These are phyloP conservation scores for Lynx canadensis DNA, from an alignment of 2,113 vertebrate species.

Conservation along the genomic window DNA sequence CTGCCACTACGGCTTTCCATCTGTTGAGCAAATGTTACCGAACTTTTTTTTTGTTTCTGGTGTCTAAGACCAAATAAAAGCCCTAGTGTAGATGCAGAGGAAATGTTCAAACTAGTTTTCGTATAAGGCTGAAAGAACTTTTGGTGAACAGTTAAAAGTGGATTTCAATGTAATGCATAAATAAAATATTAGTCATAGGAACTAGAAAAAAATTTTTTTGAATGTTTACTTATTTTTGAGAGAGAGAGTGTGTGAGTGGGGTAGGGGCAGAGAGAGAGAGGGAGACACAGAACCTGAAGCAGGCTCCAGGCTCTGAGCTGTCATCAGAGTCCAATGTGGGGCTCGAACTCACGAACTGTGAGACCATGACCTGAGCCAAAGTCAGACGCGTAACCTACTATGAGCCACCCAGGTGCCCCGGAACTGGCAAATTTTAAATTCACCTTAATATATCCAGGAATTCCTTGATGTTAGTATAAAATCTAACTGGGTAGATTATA, in stretches of 20 bases:
- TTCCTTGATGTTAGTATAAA: constrained; percentile 38
- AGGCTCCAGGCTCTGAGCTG: too few species aligned
- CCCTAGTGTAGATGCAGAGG: not conserved
- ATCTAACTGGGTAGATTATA: constrained; percentile 70
- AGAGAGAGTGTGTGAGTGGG: too few species aligned
- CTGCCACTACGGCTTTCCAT: not conserved
- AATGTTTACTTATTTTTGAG: too few species aligned
- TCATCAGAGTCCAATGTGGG: too few species aligned
- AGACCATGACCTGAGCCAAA: too few species aligned
- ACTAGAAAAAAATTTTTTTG: not conserved
- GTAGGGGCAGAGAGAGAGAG: too few species aligned
- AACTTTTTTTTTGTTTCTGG: not conserved
- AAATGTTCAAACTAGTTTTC: constrained; percentile 19
- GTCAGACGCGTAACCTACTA: too few species aligned
- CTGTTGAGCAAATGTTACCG: not conserved
- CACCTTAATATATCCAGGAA: constrained; percentile 44
- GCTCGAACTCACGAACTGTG: too few species aligned
- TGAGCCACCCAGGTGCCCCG: too few species aligned
- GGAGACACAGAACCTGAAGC: too few species aligned
- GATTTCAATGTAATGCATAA: not conserved
- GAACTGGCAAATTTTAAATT: constrained; percentile 69
- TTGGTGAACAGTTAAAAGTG: not conserved
- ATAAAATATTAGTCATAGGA: not conserved
- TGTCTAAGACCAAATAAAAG: constrained; percentile 30
- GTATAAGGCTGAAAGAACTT: not conserved